Conservation (phyloP, 2,797 vertebrate genomes). For the Sarcophilus harrisii region DNA sequence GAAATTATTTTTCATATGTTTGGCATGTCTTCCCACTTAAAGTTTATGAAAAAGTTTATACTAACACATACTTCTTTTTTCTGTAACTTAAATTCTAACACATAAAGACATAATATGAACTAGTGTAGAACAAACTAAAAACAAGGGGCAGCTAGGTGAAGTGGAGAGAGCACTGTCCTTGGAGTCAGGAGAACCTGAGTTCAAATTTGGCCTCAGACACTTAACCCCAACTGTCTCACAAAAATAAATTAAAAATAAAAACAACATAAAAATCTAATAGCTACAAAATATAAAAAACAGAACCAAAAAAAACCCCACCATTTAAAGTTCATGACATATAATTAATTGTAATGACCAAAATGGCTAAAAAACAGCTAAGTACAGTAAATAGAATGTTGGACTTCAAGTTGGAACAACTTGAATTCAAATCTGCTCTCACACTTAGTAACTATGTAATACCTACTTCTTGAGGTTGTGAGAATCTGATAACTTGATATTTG, state of each 20-base stretch:
- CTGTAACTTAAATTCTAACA: not conserved
- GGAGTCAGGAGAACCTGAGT: too few species aligned
- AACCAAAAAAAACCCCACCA: not conserved
- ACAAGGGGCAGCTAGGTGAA: not conserved
- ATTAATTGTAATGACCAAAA: not conserved
- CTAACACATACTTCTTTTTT: not conserved
- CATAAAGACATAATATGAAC: not conserved
- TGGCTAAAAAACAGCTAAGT: not conserved
- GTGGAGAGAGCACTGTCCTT: too few species aligned
- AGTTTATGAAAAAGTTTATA: not conserved
- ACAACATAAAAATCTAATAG: too few species aligned
- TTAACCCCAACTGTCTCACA: too few species aligned
- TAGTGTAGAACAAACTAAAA: not conserved
- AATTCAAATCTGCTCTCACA: not conserved
- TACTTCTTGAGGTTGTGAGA: too few species aligned
- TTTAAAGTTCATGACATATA: not conserved
- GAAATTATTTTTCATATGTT: not conserved
- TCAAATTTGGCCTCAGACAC: too few species aligned
- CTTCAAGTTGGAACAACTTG: not conserved
- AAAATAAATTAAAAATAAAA: too few species aligned
- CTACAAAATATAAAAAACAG: too few species aligned
- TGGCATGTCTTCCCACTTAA: not conserved
- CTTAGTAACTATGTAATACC: too few species aligned
- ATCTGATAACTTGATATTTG: not conserved
- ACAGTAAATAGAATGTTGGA: not conserved